These are phyloP conservation scores for Cosmorhoe ocellata DNA, from an alignment of 2,888 invertebrate species.

Conservation along the genomic window DNA sequence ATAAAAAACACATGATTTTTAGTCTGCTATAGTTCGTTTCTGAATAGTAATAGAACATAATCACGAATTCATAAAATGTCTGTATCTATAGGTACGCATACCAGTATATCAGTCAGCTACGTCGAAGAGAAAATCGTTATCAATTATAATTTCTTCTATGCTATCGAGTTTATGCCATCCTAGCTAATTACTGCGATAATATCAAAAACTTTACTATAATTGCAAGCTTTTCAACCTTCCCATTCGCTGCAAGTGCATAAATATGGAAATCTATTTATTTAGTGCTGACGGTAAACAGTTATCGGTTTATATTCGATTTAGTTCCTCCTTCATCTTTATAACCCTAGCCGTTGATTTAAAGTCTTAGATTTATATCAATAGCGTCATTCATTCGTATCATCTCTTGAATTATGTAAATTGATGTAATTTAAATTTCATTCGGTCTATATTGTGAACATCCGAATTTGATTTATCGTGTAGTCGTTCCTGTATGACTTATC, in stretches of 20 bases:
- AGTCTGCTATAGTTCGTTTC: no score
- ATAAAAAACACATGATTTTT: no score
- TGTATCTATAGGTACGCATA: no score
- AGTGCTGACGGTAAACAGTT: conserved; percentile 38
- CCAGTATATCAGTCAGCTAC: neutral
- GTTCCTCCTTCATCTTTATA: conserved; percentile 52
- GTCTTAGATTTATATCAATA: conserved; percentile 55
- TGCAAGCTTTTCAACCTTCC: conserved; percentile 29
- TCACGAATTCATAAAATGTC: no score
- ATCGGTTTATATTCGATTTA: conserved; percentile 35
- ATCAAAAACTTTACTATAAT: conserved; percentile 34
- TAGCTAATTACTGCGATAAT: conserved; percentile 37
- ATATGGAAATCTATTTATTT: conserved; percentile 46
- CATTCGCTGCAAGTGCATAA: conserved; percentile 34
- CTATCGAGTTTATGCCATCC: conserved; percentile 36
- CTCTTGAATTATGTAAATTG: conserved; percentile 61
- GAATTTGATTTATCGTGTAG: conserved; percentile 66
- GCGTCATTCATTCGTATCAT: conserved; percentile 53
- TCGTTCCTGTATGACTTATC: conserved; percentile 56
- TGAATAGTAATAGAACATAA: no score
- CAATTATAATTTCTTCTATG: neutral
- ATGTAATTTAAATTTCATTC: conserved; percentile 55
- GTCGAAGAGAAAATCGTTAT: neutral
- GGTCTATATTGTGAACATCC: conserved; percentile 49
- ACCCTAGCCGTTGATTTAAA: conserved; percentile 48